Evolutionary conservation across 2,797 vertebrate genomes (phyloP).

Genomic region (Allobates femoralis): DNA sequence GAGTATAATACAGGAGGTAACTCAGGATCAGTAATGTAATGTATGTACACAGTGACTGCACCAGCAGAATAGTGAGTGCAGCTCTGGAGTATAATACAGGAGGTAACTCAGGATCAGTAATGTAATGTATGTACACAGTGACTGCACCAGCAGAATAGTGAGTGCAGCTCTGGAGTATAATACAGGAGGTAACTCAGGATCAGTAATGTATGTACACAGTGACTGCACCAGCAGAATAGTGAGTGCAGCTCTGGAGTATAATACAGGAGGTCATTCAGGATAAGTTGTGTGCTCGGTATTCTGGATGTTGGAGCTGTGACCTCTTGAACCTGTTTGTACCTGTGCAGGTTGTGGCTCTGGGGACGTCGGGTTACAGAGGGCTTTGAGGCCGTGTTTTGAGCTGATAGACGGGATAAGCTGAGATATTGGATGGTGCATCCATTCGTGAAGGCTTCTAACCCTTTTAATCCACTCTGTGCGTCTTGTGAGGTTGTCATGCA

Average conservation of each 20-base stretch:
- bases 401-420: slow-evolving; percentile 27
- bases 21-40: too few relatives aligned
- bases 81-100: too few relatives aligned
- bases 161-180: background rate
- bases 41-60: too few relatives aligned
- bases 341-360: background rate
- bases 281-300: background rate
- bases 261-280: background rate
- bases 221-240: too few relatives aligned
- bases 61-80: too few relatives aligned
- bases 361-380: background rate
- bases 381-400: background rate
- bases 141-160: too few relatives aligned
- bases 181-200: background rate
- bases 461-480: slow-evolving; percentile 36
- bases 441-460: slow-evolving; percentile 19
- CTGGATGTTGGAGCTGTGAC: background rate
- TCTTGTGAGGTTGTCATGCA: slow-evolving; percentile 18
- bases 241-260: background rate
- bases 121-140: too few relatives aligned
- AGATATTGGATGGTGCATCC: slow-evolving; percentile 9
- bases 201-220: background rate
- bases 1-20: too few relatives aligned
- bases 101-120: too few relatives aligned
- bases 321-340: background rate